Evolutionary conservation across 2,113 vertebrate species (phyloP).

Genomic region (Casuarius casuarius): DNA sequence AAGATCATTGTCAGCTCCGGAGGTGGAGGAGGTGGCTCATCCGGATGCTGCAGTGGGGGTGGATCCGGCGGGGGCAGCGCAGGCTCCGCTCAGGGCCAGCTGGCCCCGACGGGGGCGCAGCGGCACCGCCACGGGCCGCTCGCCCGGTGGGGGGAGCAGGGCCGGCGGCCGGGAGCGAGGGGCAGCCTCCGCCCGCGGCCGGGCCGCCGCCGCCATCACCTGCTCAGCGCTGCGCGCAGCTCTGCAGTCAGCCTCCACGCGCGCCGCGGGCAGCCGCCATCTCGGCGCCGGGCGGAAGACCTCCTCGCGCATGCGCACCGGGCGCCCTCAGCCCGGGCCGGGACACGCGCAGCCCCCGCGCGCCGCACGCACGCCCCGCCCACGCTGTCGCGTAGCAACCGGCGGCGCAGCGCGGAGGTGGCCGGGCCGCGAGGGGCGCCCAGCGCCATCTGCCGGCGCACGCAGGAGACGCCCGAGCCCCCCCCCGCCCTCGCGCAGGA

Average conservation of each 20-base stretch:
- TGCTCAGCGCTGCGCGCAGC: fast-evolving
- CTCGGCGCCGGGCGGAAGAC: fast-evolving
- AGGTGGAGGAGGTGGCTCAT: not conserved
- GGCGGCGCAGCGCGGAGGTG: not conserved
- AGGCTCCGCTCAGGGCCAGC: not conserved
- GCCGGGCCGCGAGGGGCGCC: not conserved
- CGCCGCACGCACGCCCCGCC: no score
- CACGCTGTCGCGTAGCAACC: not conserved
- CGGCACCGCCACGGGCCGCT: no score
- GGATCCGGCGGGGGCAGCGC: not conserved
- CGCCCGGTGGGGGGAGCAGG: no score
- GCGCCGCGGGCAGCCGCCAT: fast-evolving
- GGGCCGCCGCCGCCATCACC: not conserved
- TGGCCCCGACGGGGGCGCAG: no score
- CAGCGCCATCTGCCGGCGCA: fast-evolving
- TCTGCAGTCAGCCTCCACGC: fast-evolving
- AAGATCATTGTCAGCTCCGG: no score
- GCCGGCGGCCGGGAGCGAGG: no score
- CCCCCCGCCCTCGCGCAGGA: no score
- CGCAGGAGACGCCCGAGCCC: no score
- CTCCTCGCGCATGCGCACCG: not conserved
- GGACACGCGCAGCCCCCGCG: no score
- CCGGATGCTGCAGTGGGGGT: not conserved
- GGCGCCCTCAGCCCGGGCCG: no score
- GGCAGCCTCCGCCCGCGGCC: no score